A percentile compares a stretch with the other conserved stretches of the same genome.
phyloP scores from a whole-genome alignment of 2,113 vertebrate species.

The Anser brachyrhynchus region DNA sequence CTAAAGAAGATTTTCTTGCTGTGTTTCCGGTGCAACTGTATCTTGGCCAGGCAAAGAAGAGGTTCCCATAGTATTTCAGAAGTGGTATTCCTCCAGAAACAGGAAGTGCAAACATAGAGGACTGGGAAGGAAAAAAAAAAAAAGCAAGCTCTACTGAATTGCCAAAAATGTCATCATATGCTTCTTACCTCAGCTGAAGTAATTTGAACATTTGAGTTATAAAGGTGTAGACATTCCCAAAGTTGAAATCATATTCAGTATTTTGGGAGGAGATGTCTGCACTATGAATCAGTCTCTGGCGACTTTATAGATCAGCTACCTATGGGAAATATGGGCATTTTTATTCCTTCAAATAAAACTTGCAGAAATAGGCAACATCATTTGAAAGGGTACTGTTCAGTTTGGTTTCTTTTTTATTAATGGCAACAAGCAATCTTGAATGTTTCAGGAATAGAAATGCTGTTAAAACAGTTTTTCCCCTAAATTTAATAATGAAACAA shows the following conservation, averaged over 20 bases:
- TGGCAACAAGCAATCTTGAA: not conserved
- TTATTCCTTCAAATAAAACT: not conserved
- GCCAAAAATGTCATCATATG: not conserved
- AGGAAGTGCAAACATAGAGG: not conserved
- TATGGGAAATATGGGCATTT: not conserved
- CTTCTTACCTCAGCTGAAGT: not conserved
- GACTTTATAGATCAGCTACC: not conserved
- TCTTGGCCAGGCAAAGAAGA: not conserved
- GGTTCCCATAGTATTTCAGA: not conserved
- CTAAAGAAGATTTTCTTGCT: not conserved
- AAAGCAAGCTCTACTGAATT: not conserved
- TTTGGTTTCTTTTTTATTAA: not conserved
- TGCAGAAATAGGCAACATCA: not conserved
- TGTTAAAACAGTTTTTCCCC: not conserved
- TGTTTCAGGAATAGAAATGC: not conserved
- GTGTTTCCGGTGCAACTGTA: not conserved
- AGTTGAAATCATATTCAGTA: not conserved
- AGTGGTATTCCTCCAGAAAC: not conserved
- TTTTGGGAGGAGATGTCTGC: not conserved
- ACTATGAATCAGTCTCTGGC: not conserved
- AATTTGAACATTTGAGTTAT: not conserved
- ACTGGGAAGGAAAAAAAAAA: not conserved
- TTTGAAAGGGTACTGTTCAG: not conserved
- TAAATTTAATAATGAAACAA: not conserved
- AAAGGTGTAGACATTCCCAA: not conserved